Conservation (phyloP, 2,797 vertebrate genomes). For the Antennarius maculatus region DNA sequence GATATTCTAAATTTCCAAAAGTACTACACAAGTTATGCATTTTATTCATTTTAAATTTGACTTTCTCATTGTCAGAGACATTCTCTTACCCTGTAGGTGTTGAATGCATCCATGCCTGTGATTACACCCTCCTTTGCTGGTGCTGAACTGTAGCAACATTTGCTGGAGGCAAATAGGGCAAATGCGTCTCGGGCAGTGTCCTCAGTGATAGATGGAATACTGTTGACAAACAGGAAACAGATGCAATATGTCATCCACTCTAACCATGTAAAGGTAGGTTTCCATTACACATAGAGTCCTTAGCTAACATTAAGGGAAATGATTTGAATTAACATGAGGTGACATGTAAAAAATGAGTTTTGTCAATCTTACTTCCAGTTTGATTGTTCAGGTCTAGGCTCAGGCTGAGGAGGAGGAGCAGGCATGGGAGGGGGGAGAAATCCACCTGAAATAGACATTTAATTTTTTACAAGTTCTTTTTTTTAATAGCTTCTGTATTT, state of each 20-base stretch:
- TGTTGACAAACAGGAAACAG: slow-evolving; percentile 38
- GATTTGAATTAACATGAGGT: neutral
- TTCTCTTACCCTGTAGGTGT: slow-evolving; percentile 78
- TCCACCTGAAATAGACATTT: slow-evolving; percentile 65
- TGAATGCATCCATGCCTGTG: slow-evolving; percentile 75
- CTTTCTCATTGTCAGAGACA: neutral
- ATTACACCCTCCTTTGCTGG: slow-evolving; percentile 78
- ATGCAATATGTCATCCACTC: neutral
- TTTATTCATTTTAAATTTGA: too few relatives aligned
- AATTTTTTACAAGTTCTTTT: neutral
- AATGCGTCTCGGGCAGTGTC: slow-evolving; percentile 78
- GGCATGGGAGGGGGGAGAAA: slow-evolving; percentile 82
- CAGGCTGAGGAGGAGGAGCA: slow-evolving; percentile 66
- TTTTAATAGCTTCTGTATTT: neutral
- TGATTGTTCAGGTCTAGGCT: slow-evolving; percentile 62
- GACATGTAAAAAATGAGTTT: neutral
- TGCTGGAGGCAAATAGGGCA: slow-evolving; percentile 67
- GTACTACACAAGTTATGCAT: too few relatives aligned
- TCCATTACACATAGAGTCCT: neutral
- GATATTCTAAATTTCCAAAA: too few relatives aligned
- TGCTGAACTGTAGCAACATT: slow-evolving; percentile 78
- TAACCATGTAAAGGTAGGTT: neutral
- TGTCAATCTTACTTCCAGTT: slow-evolving; percentile 76
- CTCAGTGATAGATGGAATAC: slow-evolving; percentile 80
- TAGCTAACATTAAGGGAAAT: neutral